Evolutionary conservation across 1,140 invertebrate species (phyloP).

Genomic region (Pseudomyrmex pallidus): DNA sequence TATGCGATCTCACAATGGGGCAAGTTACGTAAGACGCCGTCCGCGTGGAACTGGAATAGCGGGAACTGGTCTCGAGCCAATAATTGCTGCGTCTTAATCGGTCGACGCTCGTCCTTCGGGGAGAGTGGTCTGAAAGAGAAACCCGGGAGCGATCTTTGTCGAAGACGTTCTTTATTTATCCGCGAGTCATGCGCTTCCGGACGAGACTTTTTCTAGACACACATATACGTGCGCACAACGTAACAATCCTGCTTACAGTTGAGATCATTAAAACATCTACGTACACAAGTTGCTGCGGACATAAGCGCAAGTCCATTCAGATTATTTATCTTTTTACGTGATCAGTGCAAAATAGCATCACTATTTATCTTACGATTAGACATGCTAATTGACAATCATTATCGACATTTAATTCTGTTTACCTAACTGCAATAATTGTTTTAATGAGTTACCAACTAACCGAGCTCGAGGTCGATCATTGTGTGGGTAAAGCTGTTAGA

Average conservation of each 20-base stretch:
- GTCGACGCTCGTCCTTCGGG: slow-evolving; percentile 74
- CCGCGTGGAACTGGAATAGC: slow-evolving; percentile 80
- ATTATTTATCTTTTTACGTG: not conserved
- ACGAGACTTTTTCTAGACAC: not conserved
- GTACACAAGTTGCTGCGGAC: too few relatives aligned
- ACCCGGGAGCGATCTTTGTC: slow-evolving; percentile 58
- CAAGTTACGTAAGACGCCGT: slow-evolving; percentile 72
- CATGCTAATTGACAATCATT: slow-evolving; percentile 2
- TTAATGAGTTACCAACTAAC: slow-evolving; percentile 33
- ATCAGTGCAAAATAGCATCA: not conserved
- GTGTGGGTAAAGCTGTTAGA: slow-evolving; percentile 42
- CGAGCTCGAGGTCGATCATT: slow-evolving; percentile 33
- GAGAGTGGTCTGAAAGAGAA: slow-evolving; percentile 67
- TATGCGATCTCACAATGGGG: slow-evolving; percentile 73
- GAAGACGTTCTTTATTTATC: slow-evolving; percentile 51
- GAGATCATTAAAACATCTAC: too few relatives aligned
- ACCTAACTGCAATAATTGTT: slow-evolving; percentile 47
- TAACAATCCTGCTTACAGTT: not conserved
- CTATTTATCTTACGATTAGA: slow-evolving; percentile 1
- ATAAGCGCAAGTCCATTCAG: too few relatives aligned
- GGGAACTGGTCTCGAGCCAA: slow-evolving; percentile 79
- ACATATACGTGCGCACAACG: too few relatives aligned
- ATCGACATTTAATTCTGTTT: slow-evolving; percentile 22
- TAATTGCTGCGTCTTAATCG: slow-evolving; percentile 79
- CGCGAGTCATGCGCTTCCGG: slow-evolving; percentile 32